Evolutionary conservation across 1,140 invertebrate species (phyloP), one percentile per base, ranked within the genome.

Genomic region (Drosophila pectinifera): DNA sequence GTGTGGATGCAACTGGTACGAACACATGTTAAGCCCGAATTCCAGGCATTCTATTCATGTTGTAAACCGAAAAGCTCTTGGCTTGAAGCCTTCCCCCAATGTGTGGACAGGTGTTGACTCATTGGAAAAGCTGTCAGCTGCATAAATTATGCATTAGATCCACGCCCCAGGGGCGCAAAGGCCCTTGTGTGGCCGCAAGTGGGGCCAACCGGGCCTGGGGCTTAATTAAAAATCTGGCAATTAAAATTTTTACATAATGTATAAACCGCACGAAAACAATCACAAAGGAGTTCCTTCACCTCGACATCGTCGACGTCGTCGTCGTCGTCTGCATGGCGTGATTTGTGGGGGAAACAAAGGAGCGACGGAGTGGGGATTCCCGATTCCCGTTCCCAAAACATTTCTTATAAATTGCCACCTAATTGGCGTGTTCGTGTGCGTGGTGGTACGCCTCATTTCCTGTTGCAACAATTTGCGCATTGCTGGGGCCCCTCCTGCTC

Each of bases 381-480:
- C n/a, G 24, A n/a, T 46, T 36, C 39, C 24, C 39, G 31, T 54
- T 38, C 41, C 24, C 39, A 18, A 69, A 69, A 69, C 51, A 53
- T 77, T 84, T 78, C 76, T 75, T 70, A 39, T 67, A 80, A 83
- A 80, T 84, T 84, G 59, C 80, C 56, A 80, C 61, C 70, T 76
- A 83, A 83, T 83, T 85, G 82, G 74, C 73, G 42, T 73, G 57
- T 41, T 73, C 42, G 74, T 67, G 65, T 81, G 82, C 82, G 64
- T 86, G 82, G 68, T 86, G 78, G 72, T 85, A 74, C 68, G 78
- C 80, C 53, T 80, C 49, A 75, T 67, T 85, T 85, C 69, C 81
- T 86, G 82, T 78, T 78, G 38, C 82, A 74, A 59, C 82, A 78
- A 86, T 86, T 86, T 81, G 78, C 68, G 74, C 63, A 78, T 62